These are phyloP conservation scores for Salminus brasiliensis DNA, from an alignment of 2,113 vertebrate genomes.

Conservation along the genomic window DNA sequence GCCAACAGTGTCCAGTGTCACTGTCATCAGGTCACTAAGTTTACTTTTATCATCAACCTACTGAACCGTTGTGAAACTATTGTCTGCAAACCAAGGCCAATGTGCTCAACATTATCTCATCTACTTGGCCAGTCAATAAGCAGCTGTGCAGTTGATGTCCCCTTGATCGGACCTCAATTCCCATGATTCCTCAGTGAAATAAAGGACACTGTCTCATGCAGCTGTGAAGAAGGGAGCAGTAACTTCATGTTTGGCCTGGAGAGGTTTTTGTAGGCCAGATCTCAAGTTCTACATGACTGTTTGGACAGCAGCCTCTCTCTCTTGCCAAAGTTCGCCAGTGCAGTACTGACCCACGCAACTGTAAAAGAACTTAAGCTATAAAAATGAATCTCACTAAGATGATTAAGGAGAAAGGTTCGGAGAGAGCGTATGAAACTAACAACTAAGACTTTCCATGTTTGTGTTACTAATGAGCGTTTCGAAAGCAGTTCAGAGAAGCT, in stretches of 20 bases:
- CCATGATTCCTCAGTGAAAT: background rate
- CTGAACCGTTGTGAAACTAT: background rate
- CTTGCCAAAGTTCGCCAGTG: background rate
- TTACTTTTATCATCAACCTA: background rate
- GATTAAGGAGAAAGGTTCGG: background rate
- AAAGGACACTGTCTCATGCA: conserved; percentile 5
- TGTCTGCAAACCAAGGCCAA: background rate
- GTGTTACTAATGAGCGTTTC: background rate
- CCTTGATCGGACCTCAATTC: conserved; percentile 17
- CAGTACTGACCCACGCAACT: background rate
- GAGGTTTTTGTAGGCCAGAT: conserved; percentile 21
- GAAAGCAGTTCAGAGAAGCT: background rate
- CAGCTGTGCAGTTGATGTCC: background rate
- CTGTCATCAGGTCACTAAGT: background rate
- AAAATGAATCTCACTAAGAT: background rate
- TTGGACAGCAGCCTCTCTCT: conserved; percentile 24
- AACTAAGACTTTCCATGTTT: conserved; percentile 7
- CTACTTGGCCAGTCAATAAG: conserved; percentile 1
- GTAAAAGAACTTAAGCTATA: conserved; percentile 9
- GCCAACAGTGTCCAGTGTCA: conserved; percentile 1
- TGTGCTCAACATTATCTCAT: conserved; percentile 13
- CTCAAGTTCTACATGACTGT: background rate
- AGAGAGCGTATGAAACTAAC: background rate
- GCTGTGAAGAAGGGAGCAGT: conserved; percentile 15
- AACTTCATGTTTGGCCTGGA: conserved; percentile 9